Conservation (phyloP, 2,113 vertebrate species). For the Anoplopoma fimbria region DNA sequence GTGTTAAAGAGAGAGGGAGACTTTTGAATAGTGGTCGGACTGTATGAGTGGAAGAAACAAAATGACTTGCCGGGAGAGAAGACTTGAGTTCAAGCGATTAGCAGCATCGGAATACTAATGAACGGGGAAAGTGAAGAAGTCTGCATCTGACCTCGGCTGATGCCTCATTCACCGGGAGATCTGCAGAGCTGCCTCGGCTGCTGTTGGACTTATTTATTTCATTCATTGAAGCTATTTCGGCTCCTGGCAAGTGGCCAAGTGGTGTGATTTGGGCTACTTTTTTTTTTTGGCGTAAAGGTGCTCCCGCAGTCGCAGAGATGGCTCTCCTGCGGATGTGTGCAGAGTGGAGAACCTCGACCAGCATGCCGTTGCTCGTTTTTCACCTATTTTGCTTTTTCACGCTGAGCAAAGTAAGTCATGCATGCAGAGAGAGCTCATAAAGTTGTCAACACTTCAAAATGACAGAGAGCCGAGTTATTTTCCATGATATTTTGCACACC, state of each 20-base stretch:
- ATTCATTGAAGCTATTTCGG: not conserved
- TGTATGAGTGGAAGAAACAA: constrained; percentile 46
- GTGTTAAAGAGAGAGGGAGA: constrained; percentile 25
- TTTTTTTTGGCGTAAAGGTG: constrained; percentile 29
- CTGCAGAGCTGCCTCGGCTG: not conserved
- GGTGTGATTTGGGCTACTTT: not conserved
- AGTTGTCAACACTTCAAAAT: constrained; percentile 35
- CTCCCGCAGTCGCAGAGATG: constrained; percentile 58
- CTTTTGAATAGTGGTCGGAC: constrained; percentile 25
- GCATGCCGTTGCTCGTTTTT: constrained; percentile 42
- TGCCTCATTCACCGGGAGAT: constrained; percentile 56
- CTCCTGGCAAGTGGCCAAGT: not conserved
- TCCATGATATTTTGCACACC: constrained; percentile 16
- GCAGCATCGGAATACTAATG: constrained; percentile 51
- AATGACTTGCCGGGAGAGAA: constrained; percentile 62
- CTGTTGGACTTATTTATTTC: not conserved
- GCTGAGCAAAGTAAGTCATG: constrained; percentile 71
- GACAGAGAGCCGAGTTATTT: constrained; percentile 12
- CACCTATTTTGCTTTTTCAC: constrained; percentile 64
- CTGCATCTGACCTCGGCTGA: constrained; percentile 53
- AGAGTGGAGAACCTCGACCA: constrained; percentile 32
- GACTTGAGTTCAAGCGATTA: constrained; percentile 52
- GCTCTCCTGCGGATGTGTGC: constrained; percentile 31
- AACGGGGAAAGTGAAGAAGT: constrained; percentile 42
- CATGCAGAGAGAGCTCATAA: constrained; percentile 38